These are phyloP conservation scores for Prunella fulvescens DNA, from an alignment of 2,113 vertebrate genomes.

Conservation along the genomic window DNA sequence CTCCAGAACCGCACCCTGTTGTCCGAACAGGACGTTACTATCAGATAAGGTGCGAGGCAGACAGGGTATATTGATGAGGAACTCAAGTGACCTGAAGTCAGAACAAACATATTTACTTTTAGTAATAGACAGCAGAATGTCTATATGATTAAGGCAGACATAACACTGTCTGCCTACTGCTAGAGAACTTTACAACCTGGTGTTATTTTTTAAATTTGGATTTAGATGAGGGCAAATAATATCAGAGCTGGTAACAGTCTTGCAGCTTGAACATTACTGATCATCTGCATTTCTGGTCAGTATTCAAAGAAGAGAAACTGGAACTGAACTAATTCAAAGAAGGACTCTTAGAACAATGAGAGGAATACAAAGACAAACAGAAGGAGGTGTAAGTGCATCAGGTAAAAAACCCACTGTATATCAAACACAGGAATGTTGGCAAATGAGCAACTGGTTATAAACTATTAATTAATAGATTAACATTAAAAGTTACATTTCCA, in stretches of 20 bases:
- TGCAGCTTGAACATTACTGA: background rate
- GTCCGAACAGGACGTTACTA: slow-evolving; percentile 97
- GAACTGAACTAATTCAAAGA: background rate
- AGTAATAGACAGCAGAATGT: background rate
- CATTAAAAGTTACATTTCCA: background rate
- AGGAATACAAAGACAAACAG: background rate
- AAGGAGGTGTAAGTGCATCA: background rate
- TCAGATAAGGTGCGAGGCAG: slow-evolving; percentile 94
- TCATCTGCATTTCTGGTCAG: background rate
- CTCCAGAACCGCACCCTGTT: slow-evolving; percentile 93
- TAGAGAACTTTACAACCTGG: background rate
- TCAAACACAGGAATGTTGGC: background rate
- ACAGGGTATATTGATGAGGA: slow-evolving; percentile 99
- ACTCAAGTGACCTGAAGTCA: slow-evolving; percentile 88
- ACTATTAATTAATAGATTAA: background rate
- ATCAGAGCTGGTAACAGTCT: background rate
- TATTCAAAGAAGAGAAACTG: background rate
- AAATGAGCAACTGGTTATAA: background rate
- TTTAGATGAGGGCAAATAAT: background rate
- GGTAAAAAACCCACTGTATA: background rate
- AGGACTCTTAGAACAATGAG: background rate
- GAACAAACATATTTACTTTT: background rate
- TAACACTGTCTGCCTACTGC: background rate
- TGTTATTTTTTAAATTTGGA: background rate
- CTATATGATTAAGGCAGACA: background rate